Conservation (phyloP, 2,888 invertebrate genomes). For the Stomorhina lunata region DNA sequence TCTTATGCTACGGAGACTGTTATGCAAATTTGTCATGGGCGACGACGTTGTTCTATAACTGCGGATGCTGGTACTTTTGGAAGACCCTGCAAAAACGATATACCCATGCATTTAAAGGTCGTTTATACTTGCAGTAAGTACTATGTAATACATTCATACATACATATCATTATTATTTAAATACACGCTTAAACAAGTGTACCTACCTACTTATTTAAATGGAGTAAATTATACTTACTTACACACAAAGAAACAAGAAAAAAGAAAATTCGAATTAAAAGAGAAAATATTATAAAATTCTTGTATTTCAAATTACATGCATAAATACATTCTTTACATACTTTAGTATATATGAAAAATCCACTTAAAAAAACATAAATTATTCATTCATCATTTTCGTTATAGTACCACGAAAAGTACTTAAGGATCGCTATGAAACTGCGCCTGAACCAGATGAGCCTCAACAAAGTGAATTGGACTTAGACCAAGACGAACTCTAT, state of each 20-base stretch:
- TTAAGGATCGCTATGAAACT: slow-evolving; percentile 90
- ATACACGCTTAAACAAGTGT: slow-evolving; percentile 7
- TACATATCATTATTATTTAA: slow-evolving; percentile 6
- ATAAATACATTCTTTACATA: slow-evolving; percentile 14
- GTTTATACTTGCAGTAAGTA: slow-evolving; percentile 93
- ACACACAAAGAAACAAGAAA: background rate
- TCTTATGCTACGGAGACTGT: slow-evolving; percentile 95
- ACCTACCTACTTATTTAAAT: background rate
- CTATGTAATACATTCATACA: slow-evolving; percentile 7
- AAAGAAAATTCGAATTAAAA: background rate
- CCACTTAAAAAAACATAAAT: background rate
- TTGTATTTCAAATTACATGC: slow-evolving; percentile 28
- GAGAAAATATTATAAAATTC: slow-evolving; percentile 2
- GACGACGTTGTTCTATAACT: slow-evolving; percentile 88
- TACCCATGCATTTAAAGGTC: slow-evolving; percentile 91
- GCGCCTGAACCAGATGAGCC: slow-evolving; percentile 89
- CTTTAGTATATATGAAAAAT: slow-evolving; percentile 23
- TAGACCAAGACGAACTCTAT: slow-evolving; percentile 81
- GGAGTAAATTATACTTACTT: slow-evolving; percentile 20
- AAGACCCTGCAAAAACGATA: slow-evolving; percentile 89
- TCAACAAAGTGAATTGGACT: slow-evolving; percentile 81
- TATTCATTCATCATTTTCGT: background rate
- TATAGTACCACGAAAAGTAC: slow-evolving; percentile 89
- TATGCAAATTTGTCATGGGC: slow-evolving; percentile 92
- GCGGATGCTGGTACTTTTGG: slow-evolving; percentile 92